Percentiles rank a stretch among this genome's conserved stretches.
phyloP scores from a whole-genome alignment of 2,888 invertebrate genomes.

The Ichneumoninae sp. region DNA sequence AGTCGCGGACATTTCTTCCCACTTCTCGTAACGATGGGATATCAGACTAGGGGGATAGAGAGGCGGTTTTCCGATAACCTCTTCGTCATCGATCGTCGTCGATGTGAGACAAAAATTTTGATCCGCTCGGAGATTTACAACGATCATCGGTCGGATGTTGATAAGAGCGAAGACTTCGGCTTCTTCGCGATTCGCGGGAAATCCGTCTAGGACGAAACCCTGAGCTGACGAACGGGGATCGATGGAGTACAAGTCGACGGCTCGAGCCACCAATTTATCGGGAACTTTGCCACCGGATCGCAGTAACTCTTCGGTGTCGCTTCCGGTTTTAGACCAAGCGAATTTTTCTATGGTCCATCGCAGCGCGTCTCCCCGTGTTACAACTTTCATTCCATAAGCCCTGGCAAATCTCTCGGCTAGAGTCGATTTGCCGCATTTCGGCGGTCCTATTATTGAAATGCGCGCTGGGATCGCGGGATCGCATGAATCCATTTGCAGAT shows the following conservation, averaged over 20 bases:
- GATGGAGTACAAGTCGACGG: constrained; percentile 86
- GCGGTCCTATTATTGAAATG: constrained; percentile 87
- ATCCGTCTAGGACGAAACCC: constrained; percentile 88
- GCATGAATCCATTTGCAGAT: constrained; percentile 84
- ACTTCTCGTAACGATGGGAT: constrained; percentile 84
- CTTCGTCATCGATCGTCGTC: constrained; percentile 82
- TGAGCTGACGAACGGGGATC: constrained; percentile 85
- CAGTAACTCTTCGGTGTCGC: constrained; percentile 83
- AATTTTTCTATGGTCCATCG: constrained; percentile 85
- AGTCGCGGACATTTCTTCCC: constrained; percentile 80
- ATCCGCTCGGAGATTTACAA: constrained; percentile 85
- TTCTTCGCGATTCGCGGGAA: constrained; percentile 86
- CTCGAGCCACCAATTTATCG: constrained; percentile 85
- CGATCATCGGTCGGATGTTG: constrained; percentile 87
- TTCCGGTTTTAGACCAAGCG: constrained; percentile 85
- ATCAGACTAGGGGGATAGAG: constrained; percentile 84
- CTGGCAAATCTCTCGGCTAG: constrained; percentile 86
- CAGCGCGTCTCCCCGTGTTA: constrained; percentile 86
- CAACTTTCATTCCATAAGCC: constrained; percentile 86
- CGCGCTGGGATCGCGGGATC: constrained; percentile 85
- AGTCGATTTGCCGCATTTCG: constrained; percentile 88
- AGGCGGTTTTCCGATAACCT: constrained; percentile 81
- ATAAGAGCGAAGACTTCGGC: constrained; percentile 85
- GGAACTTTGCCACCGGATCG: constrained; percentile 84
- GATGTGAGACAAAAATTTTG: constrained; percentile 83